These are phyloP conservation scores for Danionella dracula DNA, from an alignment of 2,797 vertebrate genomes.

Conservation along the genomic window DNA sequence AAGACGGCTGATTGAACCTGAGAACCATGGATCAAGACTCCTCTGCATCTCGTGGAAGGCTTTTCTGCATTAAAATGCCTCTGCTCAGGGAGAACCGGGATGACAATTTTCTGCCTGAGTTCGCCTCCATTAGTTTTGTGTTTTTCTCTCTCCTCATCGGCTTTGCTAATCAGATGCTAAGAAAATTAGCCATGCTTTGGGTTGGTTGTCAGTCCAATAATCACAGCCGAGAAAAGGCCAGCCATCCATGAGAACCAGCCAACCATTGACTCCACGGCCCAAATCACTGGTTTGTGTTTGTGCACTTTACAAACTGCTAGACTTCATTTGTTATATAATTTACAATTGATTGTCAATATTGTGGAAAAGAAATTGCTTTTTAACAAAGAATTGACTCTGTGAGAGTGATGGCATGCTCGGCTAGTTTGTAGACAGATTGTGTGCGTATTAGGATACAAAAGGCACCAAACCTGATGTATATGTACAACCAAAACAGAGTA, in stretches of 20 bases:
- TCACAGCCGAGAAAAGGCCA: slow-evolving; percentile 62
- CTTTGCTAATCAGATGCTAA: slow-evolving; percentile 32
- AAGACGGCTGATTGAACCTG: slow-evolving; percentile 19
- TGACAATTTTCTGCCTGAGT: slow-evolving; percentile 45
- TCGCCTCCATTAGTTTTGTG: slow-evolving; percentile 38
- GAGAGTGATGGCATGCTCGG: not conserved
- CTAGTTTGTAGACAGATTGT: slow-evolving; percentile 15
- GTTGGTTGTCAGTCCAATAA: slow-evolving; percentile 65
- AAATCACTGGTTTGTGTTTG: no score
- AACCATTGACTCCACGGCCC: not conserved
- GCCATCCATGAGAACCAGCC: slow-evolving; percentile 30
- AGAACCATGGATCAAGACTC: not conserved
- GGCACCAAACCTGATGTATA: not conserved
- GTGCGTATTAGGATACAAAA: not conserved
- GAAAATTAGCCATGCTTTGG: slow-evolving; percentile 54
- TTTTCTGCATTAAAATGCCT: slow-evolving; percentile 60
- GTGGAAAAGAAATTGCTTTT: no score
- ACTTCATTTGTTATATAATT: no score
- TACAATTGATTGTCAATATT: no score
- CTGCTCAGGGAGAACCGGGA: slow-evolving; percentile 52
- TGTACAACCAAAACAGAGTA: not conserved
- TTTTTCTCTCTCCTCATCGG: slow-evolving; percentile 48
- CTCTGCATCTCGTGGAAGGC: not conserved
- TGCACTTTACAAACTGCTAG: no score
- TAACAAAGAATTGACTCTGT: no score